Percentiles rank a stretch among this genome's conserved stretches.
Evolutionary conservation across 2,113 vertebrate species (phyloP).

Genomic region (Euleptes europaea): DNA sequence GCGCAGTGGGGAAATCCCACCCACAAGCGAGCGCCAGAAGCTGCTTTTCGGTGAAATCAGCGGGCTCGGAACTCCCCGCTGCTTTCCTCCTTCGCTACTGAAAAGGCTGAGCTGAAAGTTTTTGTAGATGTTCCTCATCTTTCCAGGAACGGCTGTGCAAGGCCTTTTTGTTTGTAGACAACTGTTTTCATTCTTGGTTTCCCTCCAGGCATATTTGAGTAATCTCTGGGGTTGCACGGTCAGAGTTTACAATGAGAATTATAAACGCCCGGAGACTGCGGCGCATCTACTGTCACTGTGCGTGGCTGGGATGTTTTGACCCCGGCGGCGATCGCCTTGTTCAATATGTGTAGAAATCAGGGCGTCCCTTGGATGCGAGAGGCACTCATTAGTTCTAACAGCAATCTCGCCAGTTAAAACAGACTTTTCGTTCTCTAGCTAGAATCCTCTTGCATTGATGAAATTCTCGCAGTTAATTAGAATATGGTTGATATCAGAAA

Average conservation of each 20-base stretch:
- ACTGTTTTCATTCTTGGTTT: conserved; percentile 46
- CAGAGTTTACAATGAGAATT: background rate
- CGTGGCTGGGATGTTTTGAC: background rate
- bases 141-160: conserved; percentile 24
- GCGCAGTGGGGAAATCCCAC: background rate
- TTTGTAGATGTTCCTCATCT: background rate
- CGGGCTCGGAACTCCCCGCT: conserved; percentile 61
- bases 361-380: background rate
- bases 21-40: conserved; percentile 30
- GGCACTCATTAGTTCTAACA: background rate
- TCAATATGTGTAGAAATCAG: background rate
- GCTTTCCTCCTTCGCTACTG: conserved; percentile 45
- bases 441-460: background rate
- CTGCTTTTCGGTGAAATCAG: conserved; percentile 41
- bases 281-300: background rate
- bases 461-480: background rate
- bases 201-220: conserved; percentile 25
- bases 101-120: conserved; percentile 44
- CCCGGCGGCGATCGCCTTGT: background rate
- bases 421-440: background rate
- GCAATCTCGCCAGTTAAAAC: background rate
- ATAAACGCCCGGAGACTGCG: no score
- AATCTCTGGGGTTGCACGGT: background rate
- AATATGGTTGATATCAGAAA: background rate
- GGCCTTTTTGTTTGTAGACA: conserved; percentile 61